Conservation (phyloP, 2,797 vertebrate species). For the Notoglanidium macrostoma region DNA sequence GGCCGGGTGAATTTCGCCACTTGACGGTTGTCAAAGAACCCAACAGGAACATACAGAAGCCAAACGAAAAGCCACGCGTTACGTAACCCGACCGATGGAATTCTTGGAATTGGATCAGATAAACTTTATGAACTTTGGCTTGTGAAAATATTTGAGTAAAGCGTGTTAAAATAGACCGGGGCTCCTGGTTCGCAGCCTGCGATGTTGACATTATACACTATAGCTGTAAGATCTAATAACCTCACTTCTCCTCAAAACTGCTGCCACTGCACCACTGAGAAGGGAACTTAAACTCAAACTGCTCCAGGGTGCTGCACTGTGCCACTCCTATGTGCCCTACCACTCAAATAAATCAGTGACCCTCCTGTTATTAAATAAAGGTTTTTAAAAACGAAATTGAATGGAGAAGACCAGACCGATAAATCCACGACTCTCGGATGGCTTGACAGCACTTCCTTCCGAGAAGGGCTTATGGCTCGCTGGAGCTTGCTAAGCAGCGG, state of each 20-base stretch:
- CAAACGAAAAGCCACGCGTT: not conserved
- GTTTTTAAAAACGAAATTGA: slow-evolving; percentile 11
- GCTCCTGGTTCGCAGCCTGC: not conserved
- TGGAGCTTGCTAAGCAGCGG: slow-evolving; percentile 61
- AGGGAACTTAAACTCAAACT: not conserved
- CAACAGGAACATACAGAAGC: not conserved
- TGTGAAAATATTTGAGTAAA: slow-evolving; percentile 11
- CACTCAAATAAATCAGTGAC: slow-evolving; percentile 29
- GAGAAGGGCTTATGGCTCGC: slow-evolving; percentile 31
- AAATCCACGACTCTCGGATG: slow-evolving; percentile 23
- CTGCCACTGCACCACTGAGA: slow-evolving; percentile 8
- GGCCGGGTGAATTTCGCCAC: not conserved
- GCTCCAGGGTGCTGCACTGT: not conserved
- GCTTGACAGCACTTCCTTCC: not conserved
- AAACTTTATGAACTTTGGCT: slow-evolving; percentile 36
- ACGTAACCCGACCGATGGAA: not conserved
- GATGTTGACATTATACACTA: slow-evolving; percentile 18
- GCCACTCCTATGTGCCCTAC: not conserved
- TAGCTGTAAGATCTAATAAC: slow-evolving; percentile 19
- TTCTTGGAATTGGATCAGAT: slow-evolving; percentile 32
- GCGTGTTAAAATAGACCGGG: slow-evolving; percentile 17
- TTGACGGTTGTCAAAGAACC: not conserved
- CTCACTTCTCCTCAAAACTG: not conserved
- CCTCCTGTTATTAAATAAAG: slow-evolving; percentile 38
- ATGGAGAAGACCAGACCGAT: slow-evolving; percentile 31